These are phyloP conservation scores for Melanotaenia parkinsoni DNA, from an alignment of 2,797 vertebrate genomes.

Conservation along the genomic window DNA sequence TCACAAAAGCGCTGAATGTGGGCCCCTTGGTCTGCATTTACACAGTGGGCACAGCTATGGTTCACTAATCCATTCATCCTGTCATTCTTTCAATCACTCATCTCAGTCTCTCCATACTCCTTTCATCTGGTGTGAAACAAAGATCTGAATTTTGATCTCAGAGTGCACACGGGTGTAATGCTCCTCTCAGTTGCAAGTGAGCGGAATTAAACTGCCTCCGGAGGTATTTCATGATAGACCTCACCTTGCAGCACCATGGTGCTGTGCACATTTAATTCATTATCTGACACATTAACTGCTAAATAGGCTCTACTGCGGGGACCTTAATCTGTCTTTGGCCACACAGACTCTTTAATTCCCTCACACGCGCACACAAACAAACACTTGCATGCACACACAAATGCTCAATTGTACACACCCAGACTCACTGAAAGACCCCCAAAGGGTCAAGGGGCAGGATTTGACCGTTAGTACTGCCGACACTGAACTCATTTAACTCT, in stretches of 20 bases:
- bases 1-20: slow-evolving; percentile 51
- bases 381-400: slow-evolving; percentile 41
- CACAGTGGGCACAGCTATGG: slow-evolving; percentile 32
- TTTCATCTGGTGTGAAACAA: slow-evolving; percentile 41
- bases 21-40: slow-evolving; percentile 32
- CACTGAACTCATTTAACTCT: slow-evolving; percentile 78
- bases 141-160: slow-evolving; percentile 29
- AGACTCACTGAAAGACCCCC: slow-evolving; percentile 61
- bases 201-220: slow-evolving; percentile 13
- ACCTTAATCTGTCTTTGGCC: slow-evolving; percentile 70
- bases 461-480: slow-evolving; percentile 74
- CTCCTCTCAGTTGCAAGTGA: background rate
- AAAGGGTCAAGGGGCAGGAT: slow-evolving; percentile 71
- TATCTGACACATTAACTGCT: slow-evolving; percentile 82
- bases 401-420: slow-evolving; percentile 33
- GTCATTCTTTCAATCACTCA: slow-evolving; percentile 36
- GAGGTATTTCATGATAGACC: slow-evolving; percentile 19
- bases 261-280: slow-evolving; percentile 65
- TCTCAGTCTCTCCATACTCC: slow-evolving; percentile 32
- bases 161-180: background rate
- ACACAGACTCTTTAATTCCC: slow-evolving; percentile 72
- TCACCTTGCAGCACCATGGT: slow-evolving; percentile 40
- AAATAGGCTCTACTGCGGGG: slow-evolving; percentile 69
- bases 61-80: slow-evolving; percentile 43
- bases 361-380: slow-evolving; percentile 62